Evolutionary conservation across 2,888 invertebrate species (phyloP).

Genomic region (Glaucopsyche alexis): DNA sequence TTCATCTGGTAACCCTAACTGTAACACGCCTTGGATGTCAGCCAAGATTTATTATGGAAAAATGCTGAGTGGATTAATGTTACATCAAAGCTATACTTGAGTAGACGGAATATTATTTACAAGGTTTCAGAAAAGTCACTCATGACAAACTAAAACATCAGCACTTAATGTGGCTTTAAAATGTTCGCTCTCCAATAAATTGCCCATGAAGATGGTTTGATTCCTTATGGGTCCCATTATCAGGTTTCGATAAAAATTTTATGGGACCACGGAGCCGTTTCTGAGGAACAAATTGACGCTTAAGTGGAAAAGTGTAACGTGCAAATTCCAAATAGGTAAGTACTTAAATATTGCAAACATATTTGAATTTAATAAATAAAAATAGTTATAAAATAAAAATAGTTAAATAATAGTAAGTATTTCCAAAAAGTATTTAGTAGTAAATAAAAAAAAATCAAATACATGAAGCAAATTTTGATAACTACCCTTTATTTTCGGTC

Average conservation of each 20-base stretch:
- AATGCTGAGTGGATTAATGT: constrained; percentile 41
- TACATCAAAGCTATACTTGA: constrained; percentile 14
- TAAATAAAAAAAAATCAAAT: too few relatives aligned
- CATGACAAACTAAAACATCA: background rate
- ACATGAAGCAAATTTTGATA: too few relatives aligned
- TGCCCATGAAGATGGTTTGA: background rate
- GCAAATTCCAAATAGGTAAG: too few relatives aligned
- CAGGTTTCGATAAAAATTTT: constrained; percentile 1
- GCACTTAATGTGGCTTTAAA: background rate
- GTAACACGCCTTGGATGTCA: constrained; percentile 47
- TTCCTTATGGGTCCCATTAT: constrained; percentile 4
- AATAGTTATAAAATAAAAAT: too few relatives aligned
- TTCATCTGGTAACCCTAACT: too few relatives aligned
- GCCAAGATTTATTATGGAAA: constrained; percentile 49
- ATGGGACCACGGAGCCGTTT: background rate
- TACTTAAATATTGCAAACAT: background rate
- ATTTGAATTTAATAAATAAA: too few relatives aligned
- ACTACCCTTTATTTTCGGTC: too few relatives aligned
- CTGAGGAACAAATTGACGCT: background rate
- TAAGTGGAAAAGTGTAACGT: background rate
- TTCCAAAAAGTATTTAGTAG: too few relatives aligned
- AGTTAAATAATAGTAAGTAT: too few relatives aligned
- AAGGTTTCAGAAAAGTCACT: background rate
- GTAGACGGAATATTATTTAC: background rate
- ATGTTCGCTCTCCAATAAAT: background rate